These are phyloP conservation scores for Xylota sylvarum DNA, from an alignment of 2,888 invertebrate genomes.

Conservation along the genomic window DNA sequence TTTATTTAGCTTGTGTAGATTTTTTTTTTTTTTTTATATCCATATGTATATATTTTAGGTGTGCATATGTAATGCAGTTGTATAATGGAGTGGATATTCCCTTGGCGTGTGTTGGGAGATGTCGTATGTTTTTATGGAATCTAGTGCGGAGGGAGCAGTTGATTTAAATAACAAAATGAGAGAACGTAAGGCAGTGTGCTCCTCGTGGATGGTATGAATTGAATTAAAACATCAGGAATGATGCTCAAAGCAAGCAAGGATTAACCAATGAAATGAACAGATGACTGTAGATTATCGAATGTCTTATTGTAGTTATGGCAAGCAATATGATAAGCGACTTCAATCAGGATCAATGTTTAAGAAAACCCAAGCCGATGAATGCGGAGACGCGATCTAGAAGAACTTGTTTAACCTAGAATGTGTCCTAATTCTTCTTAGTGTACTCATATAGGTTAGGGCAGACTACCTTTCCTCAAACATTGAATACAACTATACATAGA, in stretches of 20 bases:
- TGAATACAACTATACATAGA: too few species aligned
- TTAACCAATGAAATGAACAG: background rate
- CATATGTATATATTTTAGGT: slow-evolving; percentile 3
- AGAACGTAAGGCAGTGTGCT: background rate
- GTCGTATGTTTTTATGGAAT: slow-evolving; percentile 32
- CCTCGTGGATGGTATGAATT: slow-evolving; percentile 1
- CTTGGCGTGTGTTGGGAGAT: slow-evolving; percentile 6
- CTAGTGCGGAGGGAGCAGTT: slow-evolving; percentile 11
- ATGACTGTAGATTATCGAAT: background rate
- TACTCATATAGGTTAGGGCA: too few species aligned
- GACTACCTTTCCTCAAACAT: too few species aligned
- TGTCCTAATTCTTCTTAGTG: too few species aligned
- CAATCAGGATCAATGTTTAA: too few species aligned
- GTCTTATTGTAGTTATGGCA: too few species aligned
- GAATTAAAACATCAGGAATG: slow-evolving; percentile 7
- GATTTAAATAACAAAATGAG: slow-evolving; percentile 36
- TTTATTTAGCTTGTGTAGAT: slow-evolving; percentile 21
- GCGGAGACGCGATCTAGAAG: too few species aligned
- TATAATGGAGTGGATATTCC: slow-evolving; percentile 44
- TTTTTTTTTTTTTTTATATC: background rate
- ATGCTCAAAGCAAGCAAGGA: background rate
- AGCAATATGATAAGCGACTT: too few species aligned
- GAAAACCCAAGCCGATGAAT: too few species aligned
- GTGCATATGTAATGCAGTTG: slow-evolving; percentile 65
- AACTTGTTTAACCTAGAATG: too few species aligned